Evolutionary conservation across 2,888 invertebrate genomes (phyloP), one percentile per base, ranked within the genome.

Genomic region (Leptogaster cylindrica): DNA sequence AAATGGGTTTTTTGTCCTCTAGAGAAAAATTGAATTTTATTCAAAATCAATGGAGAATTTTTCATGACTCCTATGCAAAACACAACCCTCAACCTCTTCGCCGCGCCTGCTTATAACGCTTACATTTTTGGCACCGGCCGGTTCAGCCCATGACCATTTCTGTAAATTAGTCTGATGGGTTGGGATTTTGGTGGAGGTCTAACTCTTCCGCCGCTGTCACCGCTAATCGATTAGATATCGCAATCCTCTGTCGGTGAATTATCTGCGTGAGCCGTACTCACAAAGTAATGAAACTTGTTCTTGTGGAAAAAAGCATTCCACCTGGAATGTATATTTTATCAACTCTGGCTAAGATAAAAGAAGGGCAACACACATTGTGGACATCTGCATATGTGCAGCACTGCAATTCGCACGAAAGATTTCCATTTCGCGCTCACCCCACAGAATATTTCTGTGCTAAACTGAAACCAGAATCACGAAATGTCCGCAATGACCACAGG

Each of bases 61-160:
- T 46, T 44, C n/a, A n/a, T n/a, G n/a, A n/a, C n/a, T 46, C 46
- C 46, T 8, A 10, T 2, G 2, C n/a, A 41, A 18, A 46, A 18
- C 7, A 46, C n/a, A 18, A 18, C 46, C 16, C n/a, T 8, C 18
- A 6, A 14, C 12, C n/a, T n/a, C n/a, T 41, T 20, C 46, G 6
- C 4, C 8, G 16, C 46, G 20, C n/a, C 18, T n/a, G 14, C 36
- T 14, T 36, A 36, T 14, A 36, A 14, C n/a, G n/a, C n/a, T 6
- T 46, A 46, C 46, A 46, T 46, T 18, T 46, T 46, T 46, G 20
- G 46, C 46, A 46, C 46, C 46, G 46, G 46, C 46, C 46, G 46
- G 46, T 10, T 20, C 14, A 20, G 4, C 10, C 20, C 16, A 18
- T 14, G 16, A 20, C 46, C 7, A 2, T 18, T 18, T 46, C n/a